A percentile compares a stretch with the other conserved stretches of the same genome.
Conservation (phyloP, 30 jellyfish, hydroid and myxozoan genomes). For the Hydractinia symbiolongicarpus region DNA sequence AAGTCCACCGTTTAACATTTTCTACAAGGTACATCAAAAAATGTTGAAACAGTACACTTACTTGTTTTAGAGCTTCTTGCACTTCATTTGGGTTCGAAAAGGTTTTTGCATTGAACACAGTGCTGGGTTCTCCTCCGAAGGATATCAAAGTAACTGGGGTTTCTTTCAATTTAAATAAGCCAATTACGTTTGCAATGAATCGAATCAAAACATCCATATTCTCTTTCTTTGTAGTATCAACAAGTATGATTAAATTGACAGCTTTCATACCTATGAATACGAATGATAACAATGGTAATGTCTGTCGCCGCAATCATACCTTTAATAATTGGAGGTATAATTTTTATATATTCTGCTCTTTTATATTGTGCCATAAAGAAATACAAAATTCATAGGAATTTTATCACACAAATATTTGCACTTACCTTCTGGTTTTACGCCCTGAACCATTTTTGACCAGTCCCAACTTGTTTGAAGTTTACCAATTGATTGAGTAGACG, state of each 20-base stretch:
- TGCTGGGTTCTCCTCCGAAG: conserved; percentile 52
- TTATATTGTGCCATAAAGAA: too few species aligned
- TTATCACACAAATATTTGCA: background rate
- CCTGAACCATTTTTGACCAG: conserved; percentile 61
- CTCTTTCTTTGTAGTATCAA: conserved; percentile 62
- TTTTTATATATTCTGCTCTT: too few species aligned
- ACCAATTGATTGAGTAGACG: conserved; percentile 76
- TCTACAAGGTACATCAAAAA: background rate
- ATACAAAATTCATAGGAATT: too few species aligned
- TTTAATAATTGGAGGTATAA: too few species aligned
- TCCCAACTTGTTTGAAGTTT: conserved; percentile 77
- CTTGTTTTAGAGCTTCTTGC: conserved; percentile 17
- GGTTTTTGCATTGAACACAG: conserved; percentile 42
- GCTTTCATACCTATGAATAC: conserved; percentile 41
- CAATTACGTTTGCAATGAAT: conserved; percentile 49
- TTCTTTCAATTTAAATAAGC: conserved; percentile 52
- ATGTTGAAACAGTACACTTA: background rate
- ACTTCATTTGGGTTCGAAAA: conserved; percentile 11
- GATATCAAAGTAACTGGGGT: conserved; percentile 54
- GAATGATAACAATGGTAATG: background rate
- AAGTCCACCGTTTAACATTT: too few species aligned
- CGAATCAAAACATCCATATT: conserved; percentile 63
- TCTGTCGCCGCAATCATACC: too few species aligned
- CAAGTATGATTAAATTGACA: conserved; percentile 57
- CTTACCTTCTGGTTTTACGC: conserved; percentile 70